These are phyloP conservation scores for Macrostomum lignano DNA, from an alignment of 1,140 invertebrate species.

Conservation along the genomic window DNA sequence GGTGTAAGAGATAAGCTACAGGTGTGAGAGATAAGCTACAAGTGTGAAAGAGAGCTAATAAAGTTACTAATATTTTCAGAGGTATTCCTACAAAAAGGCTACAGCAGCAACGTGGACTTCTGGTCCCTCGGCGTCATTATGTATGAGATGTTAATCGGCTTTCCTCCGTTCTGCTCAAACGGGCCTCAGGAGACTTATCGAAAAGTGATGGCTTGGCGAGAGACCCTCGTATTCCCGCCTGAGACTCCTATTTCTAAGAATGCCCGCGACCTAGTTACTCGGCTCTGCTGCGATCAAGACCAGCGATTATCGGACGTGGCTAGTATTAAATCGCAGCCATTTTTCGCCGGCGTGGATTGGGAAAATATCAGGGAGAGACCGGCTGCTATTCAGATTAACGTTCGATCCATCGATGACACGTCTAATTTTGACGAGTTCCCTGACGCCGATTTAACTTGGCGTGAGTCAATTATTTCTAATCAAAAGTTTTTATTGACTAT, in stretches of 20 bases:
- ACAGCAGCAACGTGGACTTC: conserved; percentile 85
- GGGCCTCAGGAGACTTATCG: conserved; percentile 95
- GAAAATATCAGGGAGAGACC: conserved; percentile 70
- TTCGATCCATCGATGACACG: conserved; percentile 55
- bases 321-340: conserved; percentile 50
- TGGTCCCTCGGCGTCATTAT: conserved; percentile 98
- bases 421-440: conserved; percentile 32
- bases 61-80: no score
- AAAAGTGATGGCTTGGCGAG: conserved; percentile 97
- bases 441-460: conserved; percentile 6
- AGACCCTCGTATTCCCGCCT: conserved; percentile 83
- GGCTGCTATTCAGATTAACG: conserved; percentile 77
- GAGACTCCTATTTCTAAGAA: conserved; percentile 86
- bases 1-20: no score
- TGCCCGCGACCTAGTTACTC: conserved; percentile 31
- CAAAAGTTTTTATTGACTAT: no score
- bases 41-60: no score
- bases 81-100: conserved; percentile 82
- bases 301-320: conserved; percentile 34
- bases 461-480: no score
- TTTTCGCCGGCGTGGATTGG: conserved; percentile 74
- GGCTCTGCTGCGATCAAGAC: conserved; percentile 11
- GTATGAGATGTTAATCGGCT: conserved; percentile 98
- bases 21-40: no score
- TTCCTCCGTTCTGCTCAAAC: conserved; percentile 95